These are phyloP conservation scores for Nothocercus nigrocapillus DNA, from an alignment of 2,113 vertebrate species.

Conservation along the genomic window DNA sequence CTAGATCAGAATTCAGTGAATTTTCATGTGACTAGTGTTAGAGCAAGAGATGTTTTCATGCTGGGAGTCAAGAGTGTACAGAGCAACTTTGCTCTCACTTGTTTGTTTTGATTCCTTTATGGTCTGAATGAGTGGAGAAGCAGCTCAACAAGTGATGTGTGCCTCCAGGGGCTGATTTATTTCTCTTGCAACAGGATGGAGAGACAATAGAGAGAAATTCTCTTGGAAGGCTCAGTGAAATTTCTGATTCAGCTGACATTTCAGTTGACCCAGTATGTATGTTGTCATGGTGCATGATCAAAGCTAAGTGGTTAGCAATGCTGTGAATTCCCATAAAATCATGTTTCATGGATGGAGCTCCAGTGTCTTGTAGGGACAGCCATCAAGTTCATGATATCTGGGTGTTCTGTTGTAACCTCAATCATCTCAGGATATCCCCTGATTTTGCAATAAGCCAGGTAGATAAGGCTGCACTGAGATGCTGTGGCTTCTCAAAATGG, in stretches of 20 bases:
- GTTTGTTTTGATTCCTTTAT: background rate
- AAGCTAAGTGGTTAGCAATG: slow-evolving; percentile 7
- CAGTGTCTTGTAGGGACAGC: background rate
- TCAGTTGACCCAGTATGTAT: background rate
- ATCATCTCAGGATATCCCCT: background rate
- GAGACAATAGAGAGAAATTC: background rate
- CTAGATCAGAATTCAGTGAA: background rate
- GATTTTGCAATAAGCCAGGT: background rate
- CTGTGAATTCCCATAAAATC: background rate
- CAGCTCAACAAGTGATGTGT: background rate
- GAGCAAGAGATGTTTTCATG: background rate
- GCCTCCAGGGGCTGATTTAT: background rate
- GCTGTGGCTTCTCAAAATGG: background rate
- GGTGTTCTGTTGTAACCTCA: background rate
- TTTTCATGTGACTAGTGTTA: background rate
- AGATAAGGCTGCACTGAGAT: background rate
- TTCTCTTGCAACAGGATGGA: background rate
- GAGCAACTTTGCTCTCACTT: background rate
- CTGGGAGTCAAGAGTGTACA: background rate
- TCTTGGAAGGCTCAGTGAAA: background rate
- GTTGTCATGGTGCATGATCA: background rate
- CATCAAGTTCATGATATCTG: background rate
- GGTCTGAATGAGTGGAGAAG: background rate
- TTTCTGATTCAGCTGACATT: background rate
- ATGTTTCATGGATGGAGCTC: background rate